Conservation (phyloP, 2,113 vertebrate species). For the Leptocoma aspasia region DNA sequence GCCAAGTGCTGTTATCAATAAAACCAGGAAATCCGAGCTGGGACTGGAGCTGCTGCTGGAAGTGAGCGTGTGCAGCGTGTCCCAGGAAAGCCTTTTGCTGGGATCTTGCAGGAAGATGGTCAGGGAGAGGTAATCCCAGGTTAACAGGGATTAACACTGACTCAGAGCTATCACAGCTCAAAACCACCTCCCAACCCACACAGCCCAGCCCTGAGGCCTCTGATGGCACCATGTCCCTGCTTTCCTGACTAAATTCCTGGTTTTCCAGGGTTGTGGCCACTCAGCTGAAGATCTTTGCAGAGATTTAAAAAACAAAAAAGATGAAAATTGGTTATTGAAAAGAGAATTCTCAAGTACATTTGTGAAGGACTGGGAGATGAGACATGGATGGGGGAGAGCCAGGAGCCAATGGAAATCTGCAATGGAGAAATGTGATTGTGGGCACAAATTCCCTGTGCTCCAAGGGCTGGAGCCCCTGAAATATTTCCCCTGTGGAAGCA, state of each 20-base stretch:
- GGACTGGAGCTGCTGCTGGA: neutral
- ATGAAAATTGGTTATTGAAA: neutral
- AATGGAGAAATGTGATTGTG: neutral
- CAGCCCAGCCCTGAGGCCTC: neutral
- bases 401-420: neutral
- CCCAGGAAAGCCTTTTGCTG: neutral
- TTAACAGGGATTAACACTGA: neutral
- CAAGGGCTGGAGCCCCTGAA: neutral
- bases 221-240: accelerated
- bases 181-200: neutral
- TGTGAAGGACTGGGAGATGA: neutral
- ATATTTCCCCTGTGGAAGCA: neutral
- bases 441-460: neutral
- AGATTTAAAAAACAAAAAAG: too few relatives aligned
- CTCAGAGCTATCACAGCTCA: neutral
- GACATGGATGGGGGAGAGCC: neutral
- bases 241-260: neutral
- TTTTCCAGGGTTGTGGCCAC: accelerated
- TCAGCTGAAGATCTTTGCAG: neutral
- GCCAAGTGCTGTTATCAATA: neutral
- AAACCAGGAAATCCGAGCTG: neutral
- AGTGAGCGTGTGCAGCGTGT: neutral
- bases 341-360: neutral
- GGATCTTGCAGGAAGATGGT: neutral
- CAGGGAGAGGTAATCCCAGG: neutral